Base-by-base conservation (phyloP, 2,113 vertebrate genomes). In the Tetraodon nigroviridis region DNA sequence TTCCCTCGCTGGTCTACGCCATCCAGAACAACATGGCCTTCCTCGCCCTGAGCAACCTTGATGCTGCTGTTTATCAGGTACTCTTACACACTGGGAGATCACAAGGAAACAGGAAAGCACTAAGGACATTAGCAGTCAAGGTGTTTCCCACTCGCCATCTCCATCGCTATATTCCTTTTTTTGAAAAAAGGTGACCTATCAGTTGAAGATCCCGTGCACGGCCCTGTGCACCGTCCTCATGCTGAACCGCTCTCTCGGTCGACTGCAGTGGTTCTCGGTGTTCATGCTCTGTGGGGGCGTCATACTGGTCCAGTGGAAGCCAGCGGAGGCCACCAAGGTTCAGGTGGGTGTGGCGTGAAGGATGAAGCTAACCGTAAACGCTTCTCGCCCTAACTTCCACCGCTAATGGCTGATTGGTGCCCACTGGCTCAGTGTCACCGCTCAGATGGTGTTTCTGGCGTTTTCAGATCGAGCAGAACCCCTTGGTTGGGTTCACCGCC, bases 1-100 rank as follows among this genome's bases (percentile, higher is more conserved):
- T 99, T 40, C 96, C 97, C 0, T 99, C 97, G 0, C 0, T 98
- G 11, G 97, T 97, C 6, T 99, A 99, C 0, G 97, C 93, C 5
- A 1, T 99, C 45, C 97, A 99, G 84, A 99, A 99, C 73, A 99
- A 99, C 69, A 99, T 99, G 97, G 95, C 94, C 0, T 98, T 98
- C 37, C 44, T 98, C 53, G 97, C 96, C 1, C 88, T 99, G 32
- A 99, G 97, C 73, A 97, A 99, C 77, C 90, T 99, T 45, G 97
- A 99, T 71, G 97, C 94, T 8, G 96, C 97, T 0, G 94, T 99
- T 24, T 99, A 98, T 75, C 97, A 99, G 94, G 97, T 96, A 85
- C 32, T 37, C 0, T 37, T 37, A 37, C 32, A 44, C 6, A 5
- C 6, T 44, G 16, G 3, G 5, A 44, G 42, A 44, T 44, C 42